phyloP scores from a whole-genome alignment of 2,888 invertebrate species.

The Drosophila atripex region DNA sequence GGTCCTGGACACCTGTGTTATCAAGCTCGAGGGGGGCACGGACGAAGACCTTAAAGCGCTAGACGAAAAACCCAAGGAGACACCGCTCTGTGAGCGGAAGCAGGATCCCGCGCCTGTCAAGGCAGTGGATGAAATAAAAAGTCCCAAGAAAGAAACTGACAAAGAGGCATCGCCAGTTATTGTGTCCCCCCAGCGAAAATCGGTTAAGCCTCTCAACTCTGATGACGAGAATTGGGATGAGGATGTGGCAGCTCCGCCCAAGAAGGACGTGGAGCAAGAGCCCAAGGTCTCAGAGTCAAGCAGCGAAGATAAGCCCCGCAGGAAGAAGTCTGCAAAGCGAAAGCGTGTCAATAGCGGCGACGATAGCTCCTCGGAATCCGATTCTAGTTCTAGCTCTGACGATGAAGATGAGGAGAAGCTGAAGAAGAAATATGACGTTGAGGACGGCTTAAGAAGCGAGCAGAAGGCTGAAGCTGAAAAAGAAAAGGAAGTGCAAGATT shows the following conservation, averaged over 20 bases:
- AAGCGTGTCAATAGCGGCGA: conserved; percentile 74
- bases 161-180: conserved; percentile 64
- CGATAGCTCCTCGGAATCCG: conserved; percentile 73
- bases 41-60: conserved; percentile 94
- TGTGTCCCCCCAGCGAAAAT: conserved; percentile 70
- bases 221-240: conserved; percentile 82
- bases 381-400: conserved; percentile 75
- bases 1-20: conserved; percentile 97
- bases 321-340: conserved; percentile 66
- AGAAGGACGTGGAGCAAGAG: conserved; percentile 50
- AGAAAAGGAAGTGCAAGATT: conserved; percentile 42
- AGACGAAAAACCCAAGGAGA: conserved; percentile 87
- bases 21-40: conserved; percentile 96
- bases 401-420: conserved; percentile 83
- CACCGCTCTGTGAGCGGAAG: conserved; percentile 68
- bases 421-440: conserved; percentile 80
- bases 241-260: conserved; percentile 25
- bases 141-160: conserved; percentile 65
- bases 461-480: conserved; percentile 62
- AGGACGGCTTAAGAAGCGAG: conserved; percentile 59
- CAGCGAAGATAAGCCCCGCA: conserved; percentile 26
- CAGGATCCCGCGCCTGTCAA: conserved; percentile 47
- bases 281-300: conserved; percentile 15
- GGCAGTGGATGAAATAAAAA: conserved; percentile 67
- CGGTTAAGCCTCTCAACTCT: conserved; percentile 49